Evolutionary conservation across 2,113 vertebrate species (phyloP).

Genomic region (Panthera leo): DNA sequence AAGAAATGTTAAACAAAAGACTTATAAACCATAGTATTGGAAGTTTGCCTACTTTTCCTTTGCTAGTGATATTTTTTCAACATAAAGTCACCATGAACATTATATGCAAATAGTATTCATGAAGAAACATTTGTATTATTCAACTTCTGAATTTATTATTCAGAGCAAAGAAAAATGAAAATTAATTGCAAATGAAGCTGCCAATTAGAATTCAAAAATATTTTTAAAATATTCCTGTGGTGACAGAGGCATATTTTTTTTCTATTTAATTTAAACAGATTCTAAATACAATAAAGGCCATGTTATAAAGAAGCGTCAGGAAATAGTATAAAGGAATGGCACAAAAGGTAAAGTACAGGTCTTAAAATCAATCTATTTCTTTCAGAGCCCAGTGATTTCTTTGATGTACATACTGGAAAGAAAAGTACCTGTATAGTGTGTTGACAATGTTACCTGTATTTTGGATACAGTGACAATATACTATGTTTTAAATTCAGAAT

Average conservation of each 20-base stretch:
- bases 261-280: constrained; percentile 28
- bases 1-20: background rate
- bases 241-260: background rate
- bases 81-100: background rate
- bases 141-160: constrained; percentile 46
- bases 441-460: background rate
- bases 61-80: background rate
- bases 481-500: background rate
- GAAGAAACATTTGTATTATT: constrained; percentile 34
- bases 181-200: constrained; percentile 54
- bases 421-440: background rate
- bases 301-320: background rate
- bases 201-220: constrained; percentile 61
- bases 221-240: constrained; percentile 20
- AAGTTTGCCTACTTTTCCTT: background rate
- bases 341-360: background rate
- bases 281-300: background rate
- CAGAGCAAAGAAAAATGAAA: constrained; percentile 57
- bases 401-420: background rate
- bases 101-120: constrained; percentile 59
- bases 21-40: background rate
- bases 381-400: background rate
- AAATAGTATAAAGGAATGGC: background rate
- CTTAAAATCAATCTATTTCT: constrained; percentile 2
- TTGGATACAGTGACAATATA: background rate